Evolutionary conservation across 2,113 vertebrate genomes (phyloP).

Genomic region (Anguilla japonica): DNA sequence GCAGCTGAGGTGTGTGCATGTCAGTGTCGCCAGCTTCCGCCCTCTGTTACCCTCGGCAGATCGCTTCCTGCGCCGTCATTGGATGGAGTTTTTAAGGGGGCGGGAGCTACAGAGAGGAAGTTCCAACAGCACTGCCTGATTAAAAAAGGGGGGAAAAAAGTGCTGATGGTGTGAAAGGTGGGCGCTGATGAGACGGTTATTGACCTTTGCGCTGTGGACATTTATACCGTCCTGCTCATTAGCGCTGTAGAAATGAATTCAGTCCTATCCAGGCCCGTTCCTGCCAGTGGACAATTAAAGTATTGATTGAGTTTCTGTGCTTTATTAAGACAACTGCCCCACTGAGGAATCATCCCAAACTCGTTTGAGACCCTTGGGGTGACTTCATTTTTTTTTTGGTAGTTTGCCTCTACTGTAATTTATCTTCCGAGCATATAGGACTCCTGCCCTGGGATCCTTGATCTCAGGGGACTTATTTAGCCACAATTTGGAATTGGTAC

Average conservation of each 20-base stretch:
- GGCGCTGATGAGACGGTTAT: constrained; percentile 41
- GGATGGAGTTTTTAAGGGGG: not conserved
- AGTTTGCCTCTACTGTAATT: not conserved
- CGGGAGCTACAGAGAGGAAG: not conserved
- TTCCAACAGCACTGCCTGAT: not conserved
- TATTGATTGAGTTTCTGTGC: constrained; percentile 37
- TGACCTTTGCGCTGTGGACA: constrained; percentile 32
- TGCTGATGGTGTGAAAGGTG: not conserved
- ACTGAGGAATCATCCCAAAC: constrained; percentile 3
- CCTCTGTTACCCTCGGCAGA: not conserved
- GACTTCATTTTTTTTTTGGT: not conserved
- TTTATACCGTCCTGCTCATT: constrained; percentile 36
- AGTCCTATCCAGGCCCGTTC: not conserved
- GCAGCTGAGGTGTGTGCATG: not conserved
- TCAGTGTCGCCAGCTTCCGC: not conserved
- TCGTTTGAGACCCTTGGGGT: not conserved
- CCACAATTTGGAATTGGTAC: not conserved
- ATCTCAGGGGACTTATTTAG: not conserved
- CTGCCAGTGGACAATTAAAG: constrained; percentile 38
- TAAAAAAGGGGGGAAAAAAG: not conserved
- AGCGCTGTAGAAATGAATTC: constrained; percentile 40
- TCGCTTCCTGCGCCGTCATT: not conserved
- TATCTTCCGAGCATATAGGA: not conserved
- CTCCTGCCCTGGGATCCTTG: not conserved
- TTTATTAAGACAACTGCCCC: constrained; percentile 13